Evolutionary conservation across 2,888 invertebrate species (phyloP).

Genomic region (Dicycla oo): DNA sequence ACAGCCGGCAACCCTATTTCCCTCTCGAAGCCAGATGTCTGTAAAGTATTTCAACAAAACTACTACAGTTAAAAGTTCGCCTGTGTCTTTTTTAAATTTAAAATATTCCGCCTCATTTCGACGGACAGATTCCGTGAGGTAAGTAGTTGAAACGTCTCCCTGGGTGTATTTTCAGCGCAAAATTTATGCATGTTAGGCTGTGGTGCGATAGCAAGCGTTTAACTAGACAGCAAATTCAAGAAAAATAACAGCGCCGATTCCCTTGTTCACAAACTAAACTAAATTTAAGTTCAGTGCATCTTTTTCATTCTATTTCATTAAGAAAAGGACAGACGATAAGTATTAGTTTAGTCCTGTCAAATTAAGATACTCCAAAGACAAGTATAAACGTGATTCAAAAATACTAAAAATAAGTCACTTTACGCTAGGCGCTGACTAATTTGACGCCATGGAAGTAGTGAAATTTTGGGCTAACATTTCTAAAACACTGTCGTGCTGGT

Average conservation of each 20-base stretch:
- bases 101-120: slow-evolving; percentile 76
- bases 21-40: slow-evolving; percentile 45
- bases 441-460: not conserved
- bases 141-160: slow-evolving; percentile 70
- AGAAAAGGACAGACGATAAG: too few relatives aligned
- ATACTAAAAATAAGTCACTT: too few relatives aligned
- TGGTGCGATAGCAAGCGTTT: slow-evolving; percentile 15
- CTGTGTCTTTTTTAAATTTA: slow-evolving; percentile 70
- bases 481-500: too few relatives aligned
- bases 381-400: too few relatives aligned
- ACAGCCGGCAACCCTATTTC: not conserved
- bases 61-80: slow-evolving; percentile 54
- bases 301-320: too few relatives aligned
- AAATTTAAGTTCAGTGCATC: too few relatives aligned
- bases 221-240: not conserved
- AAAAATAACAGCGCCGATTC: too few relatives aligned
- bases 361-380: too few relatives aligned
- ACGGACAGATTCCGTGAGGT: slow-evolving; percentile 70
- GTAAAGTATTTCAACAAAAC: slow-evolving; percentile 70
- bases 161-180: slow-evolving; percentile 60
- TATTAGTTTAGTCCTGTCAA: too few relatives aligned
- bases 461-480: too few relatives aligned
- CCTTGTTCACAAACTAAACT: too few relatives aligned
- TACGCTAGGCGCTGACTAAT: too few relatives aligned
- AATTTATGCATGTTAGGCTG: slow-evolving; percentile 59